These are phyloP conservation scores for Tipula vernalis DNA, from an alignment of 2,888 invertebrate species.

Conservation along the genomic window DNA sequence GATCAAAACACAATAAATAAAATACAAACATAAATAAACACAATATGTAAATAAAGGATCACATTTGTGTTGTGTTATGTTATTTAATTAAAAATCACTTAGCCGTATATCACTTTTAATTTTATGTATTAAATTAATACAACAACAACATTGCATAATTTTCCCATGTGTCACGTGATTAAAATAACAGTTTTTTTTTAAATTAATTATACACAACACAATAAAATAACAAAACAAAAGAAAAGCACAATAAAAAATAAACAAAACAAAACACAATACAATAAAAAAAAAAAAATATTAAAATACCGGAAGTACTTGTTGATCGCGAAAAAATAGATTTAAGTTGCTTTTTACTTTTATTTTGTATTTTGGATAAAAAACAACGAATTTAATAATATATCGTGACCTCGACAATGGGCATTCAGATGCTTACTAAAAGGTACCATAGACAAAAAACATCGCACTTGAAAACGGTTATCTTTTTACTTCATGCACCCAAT, in stretches of 20 bases:
- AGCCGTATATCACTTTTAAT: not conserved
- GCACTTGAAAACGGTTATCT: conserved; percentile 7
- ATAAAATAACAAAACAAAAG: not conserved
- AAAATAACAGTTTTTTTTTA: not conserved
- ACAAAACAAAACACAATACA: not conserved
- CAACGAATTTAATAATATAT: conserved; percentile 9
- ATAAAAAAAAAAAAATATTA: not conserved
- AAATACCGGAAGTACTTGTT: not conserved
- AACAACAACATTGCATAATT: not conserved
- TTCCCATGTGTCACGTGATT: conserved; percentile 4
- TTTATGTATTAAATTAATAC: not conserved
- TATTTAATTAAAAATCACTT: not conserved
- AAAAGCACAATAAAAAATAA: not conserved
- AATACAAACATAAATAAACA: not conserved
- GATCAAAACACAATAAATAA: not conserved
- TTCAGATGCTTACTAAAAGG: conserved; percentile 36
- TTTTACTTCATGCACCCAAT: conserved; percentile 6
- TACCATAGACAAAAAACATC: conserved; percentile 12
- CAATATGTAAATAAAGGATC: not conserved
- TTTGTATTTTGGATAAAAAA: not conserved
- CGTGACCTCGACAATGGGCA: conserved; percentile 34
- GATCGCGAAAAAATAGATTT: not conserved
- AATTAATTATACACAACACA: not conserved
- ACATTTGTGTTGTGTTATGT: not conserved
- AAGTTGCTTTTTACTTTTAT: not conserved